Base-by-base conservation (phyloP, 2,797 vertebrate species). In the Microctenopoma stevenorrisi region DNA sequence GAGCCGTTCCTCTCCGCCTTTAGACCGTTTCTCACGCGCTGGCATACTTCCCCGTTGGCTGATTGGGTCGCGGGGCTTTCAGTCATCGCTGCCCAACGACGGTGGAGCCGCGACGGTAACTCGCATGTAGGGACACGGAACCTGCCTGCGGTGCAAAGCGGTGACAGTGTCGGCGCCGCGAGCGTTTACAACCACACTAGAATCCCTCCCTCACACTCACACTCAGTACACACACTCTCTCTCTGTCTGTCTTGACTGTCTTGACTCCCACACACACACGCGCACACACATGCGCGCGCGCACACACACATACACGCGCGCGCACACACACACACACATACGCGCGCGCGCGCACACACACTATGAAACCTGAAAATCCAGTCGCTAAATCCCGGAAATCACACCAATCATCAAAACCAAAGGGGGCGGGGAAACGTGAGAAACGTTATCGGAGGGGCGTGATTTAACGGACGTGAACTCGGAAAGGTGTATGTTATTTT, bases 1-100 rank as follows among this genome's bases (percentile, higher is more conserved):
- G 76, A 84, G 74, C 92, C 90, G 80, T 91, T 94, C 5, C 82
- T 84, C 64, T 83, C 88, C 68, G 81, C 68, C 68, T 85, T 93
- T 49, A 91, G 72, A 4, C 94, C 91, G 83, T 93, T 93, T 68
- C 64, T 85, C n/a, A 43, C 81, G 6, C 78, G 86, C 57, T 78
- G 86, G 85, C 87, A 74, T 63, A n/a, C 83, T 22, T 86, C 84
- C 68, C 89, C 84, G 59, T 87, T 86, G 66, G 75, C 79, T 22
- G 84, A 57, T 74, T 88, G 79, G 75, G 76, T 88, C 33, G 67
- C 80, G 74, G 89, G 83, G 89, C 86, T 93, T 22, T 93, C 91
- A 61, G 91, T 92, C 94, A 94, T 94, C 35, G 76, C 87, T 83
- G 79, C 64, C 72, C 79, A 64, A 78, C 56, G 73, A 59, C 63